Conservation (phyloP, 1,140 invertebrate species). For the Acyrthosiphon pisum region DNA sequence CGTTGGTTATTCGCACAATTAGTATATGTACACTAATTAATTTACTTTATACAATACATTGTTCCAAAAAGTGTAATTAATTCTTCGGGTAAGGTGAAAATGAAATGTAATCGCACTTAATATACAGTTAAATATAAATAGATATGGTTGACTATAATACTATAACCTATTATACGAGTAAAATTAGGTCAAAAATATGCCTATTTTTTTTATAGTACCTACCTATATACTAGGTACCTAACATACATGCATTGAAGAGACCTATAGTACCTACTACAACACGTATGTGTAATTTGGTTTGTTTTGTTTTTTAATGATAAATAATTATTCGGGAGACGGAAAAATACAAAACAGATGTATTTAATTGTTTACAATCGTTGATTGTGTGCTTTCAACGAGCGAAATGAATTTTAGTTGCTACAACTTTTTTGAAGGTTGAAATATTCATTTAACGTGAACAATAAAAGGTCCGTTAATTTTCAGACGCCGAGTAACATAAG, state of each 20-base stretch:
- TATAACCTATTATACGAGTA: neutral
- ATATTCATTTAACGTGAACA: neutral
- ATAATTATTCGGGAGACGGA: neutral
- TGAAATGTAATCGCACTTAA: neutral
- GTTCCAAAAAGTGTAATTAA: neutral
- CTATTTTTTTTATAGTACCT: neutral
- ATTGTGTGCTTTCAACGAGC: slow-evolving; percentile 13
- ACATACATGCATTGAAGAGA: neutral
- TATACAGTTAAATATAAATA: neutral
- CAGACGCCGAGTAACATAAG: neutral
- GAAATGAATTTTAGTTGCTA: slow-evolving; percentile 3
- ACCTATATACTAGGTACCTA: neutral
- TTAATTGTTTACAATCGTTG: slow-evolving; percentile 23
- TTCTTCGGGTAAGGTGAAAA: neutral
- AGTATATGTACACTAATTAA: neutral
- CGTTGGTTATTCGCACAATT: neutral
- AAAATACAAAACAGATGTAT: slow-evolving; percentile 22
- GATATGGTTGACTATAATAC: neutral
- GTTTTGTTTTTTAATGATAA: slow-evolving; percentile 22
- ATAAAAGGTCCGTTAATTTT: neutral
- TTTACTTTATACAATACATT: neutral
- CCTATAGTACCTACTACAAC: neutral
- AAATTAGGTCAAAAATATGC: neutral
- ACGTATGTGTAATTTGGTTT: neutral
- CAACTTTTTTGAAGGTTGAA: neutral